These are phyloP conservation scores for Orchestes rusci DNA, from an alignment of 2,888 invertebrate genomes.

Conservation along the genomic window DNA sequence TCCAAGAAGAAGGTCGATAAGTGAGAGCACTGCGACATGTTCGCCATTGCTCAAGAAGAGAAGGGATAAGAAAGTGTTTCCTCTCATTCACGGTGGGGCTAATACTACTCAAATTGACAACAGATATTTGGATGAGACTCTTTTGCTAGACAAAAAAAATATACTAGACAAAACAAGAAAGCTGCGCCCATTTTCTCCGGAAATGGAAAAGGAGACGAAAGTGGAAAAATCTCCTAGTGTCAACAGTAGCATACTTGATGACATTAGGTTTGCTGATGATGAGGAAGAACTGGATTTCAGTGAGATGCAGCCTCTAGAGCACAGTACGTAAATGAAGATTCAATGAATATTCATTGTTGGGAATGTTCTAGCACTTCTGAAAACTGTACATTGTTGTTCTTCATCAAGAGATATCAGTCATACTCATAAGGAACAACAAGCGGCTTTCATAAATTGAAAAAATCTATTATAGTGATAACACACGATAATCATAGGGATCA, in stretches of 20 bases:
- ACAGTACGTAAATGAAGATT: too few relatives aligned
- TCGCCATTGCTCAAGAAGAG: conserved; percentile 21
- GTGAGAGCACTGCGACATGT: conserved; percentile 27
- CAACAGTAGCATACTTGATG: conserved; percentile 53
- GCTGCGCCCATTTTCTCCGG: conserved; percentile 23
- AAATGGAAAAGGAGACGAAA: conserved; percentile 57
- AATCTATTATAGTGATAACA: too few relatives aligned
- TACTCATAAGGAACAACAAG: too few relatives aligned
- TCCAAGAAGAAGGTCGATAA: conserved; percentile 24
- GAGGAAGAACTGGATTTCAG: conserved; percentile 44
- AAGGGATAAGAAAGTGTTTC: conserved; percentile 31
- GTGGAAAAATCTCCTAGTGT: conserved; percentile 59
- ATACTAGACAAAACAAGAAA: conserved; percentile 35
- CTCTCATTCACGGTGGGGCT: conserved; percentile 27
- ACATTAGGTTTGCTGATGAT: conserved; percentile 67
- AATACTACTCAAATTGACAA: too few relatives aligned
- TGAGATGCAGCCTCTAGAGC: conserved; percentile 39
- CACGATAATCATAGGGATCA: too few relatives aligned
- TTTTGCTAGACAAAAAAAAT: conserved; percentile 30
- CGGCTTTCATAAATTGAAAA: too few relatives aligned
- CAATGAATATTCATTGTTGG: too few relatives aligned
- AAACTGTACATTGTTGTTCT: too few relatives aligned
- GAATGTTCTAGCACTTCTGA: too few relatives aligned
- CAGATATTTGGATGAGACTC: conserved; percentile 25
- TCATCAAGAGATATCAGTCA: too few relatives aligned